Evolutionary conservation across 23 tunicate genomes (phyloP).

Genomic region (Trididemnum miniatum): DNA sequence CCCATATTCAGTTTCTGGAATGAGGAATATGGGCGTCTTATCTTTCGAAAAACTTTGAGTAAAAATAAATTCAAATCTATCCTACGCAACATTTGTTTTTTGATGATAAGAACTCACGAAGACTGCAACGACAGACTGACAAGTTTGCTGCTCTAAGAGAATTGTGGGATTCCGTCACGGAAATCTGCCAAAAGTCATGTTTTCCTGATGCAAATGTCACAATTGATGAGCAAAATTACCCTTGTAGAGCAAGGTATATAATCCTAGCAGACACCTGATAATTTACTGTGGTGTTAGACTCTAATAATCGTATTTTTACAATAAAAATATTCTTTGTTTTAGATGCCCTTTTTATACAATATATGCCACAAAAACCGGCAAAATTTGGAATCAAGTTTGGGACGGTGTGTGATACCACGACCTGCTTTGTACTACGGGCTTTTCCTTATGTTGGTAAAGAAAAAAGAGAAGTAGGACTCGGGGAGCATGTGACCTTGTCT

Average conservation of each 20-base stretch:
- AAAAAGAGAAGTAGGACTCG: background rate
- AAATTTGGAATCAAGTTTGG: background rate
- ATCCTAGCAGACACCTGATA: background rate
- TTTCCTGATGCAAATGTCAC: background rate
- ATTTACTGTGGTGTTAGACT: too few species aligned
- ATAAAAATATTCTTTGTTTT: too few species aligned
- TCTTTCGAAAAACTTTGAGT: constrained; percentile 5
- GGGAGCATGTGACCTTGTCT: background rate
- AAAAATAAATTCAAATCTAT: constrained; percentile 5
- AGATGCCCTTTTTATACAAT: background rate
- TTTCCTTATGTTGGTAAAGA: background rate
- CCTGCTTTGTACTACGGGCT: background rate
- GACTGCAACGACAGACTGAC: background rate
- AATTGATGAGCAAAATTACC: background rate
- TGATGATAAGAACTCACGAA: constrained; percentile 3
- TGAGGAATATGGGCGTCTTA: constrained; percentile 5
- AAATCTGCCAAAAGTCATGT: constrained; percentile 9
- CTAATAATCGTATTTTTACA: too few species aligned
- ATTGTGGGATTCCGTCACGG: constrained; percentile 8
- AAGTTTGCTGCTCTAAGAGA: constrained; percentile 24
- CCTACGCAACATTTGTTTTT: background rate
- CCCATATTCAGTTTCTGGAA: background rate
- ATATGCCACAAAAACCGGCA: background rate
- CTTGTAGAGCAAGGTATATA: background rate
- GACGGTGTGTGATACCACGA: background rate